A percentile compares a stretch with the other conserved stretches of the same genome.
Conservation (phyloP, 2,888 invertebrate genomes). For the Diabrotica balteata region DNA sequence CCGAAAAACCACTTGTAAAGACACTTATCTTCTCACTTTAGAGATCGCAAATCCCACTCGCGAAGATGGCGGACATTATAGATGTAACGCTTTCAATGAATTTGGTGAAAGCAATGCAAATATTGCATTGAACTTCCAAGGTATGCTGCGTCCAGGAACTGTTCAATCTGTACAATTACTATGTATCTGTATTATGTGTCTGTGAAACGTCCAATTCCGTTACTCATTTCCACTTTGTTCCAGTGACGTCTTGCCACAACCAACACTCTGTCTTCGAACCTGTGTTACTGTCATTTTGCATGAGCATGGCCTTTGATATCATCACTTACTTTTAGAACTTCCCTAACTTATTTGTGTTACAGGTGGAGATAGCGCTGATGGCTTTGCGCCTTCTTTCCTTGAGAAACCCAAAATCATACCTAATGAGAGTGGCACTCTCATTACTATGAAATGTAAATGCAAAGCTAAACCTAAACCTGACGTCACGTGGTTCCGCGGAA, state of each 20-base stretch:
- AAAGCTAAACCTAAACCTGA: constrained; percentile 94
- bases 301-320: constrained; percentile 59
- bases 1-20: constrained; percentile 86
- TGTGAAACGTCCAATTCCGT: constrained; percentile 54
- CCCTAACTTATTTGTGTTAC: constrained; percentile 56
- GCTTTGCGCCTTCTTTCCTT: constrained; percentile 95
- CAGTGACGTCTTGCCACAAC: constrained; percentile 47
- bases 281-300: constrained; percentile 56
- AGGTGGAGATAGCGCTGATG: constrained; percentile 92
- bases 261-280: constrained; percentile 46
- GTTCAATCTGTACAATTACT: constrained; percentile 16
- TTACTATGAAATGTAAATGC: constrained; percentile 96
- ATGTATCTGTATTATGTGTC: constrained; percentile 43
- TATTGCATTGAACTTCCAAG: constrained; percentile 99
- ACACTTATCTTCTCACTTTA: constrained; percentile 88
- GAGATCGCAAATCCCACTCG: constrained; percentile 95
- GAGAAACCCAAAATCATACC: constrained; percentile 99
- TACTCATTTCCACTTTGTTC: constrained; percentile 51
- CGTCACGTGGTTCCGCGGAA: constrained; percentile 94
- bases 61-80: constrained; percentile 97
- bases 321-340: constrained; percentile 46
- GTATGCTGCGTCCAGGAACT: constrained; percentile 65
- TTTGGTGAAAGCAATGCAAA: constrained; percentile 99
- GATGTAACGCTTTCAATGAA: constrained; percentile 98
- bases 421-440: constrained; percentile 95